Conservation (phyloP, 2,797 vertebrate species). For the Synaphobranchus kaupii region DNA sequence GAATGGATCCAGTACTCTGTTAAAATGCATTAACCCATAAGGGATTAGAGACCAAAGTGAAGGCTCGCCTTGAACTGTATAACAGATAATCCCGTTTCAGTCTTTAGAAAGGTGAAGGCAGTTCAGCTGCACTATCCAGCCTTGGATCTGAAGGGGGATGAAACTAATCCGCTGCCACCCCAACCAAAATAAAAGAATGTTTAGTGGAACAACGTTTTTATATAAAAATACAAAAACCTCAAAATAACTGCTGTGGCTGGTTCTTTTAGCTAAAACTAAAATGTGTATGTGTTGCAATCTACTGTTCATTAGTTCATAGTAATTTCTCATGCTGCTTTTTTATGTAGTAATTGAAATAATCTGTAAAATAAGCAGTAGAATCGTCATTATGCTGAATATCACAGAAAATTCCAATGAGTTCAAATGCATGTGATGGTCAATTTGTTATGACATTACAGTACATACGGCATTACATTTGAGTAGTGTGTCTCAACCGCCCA, state of each 20-base stretch:
- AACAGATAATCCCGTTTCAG: constrained; percentile 26
- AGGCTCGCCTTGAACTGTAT: constrained; percentile 23
- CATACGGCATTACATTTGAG: not conserved
- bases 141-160: not conserved
- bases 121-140: not conserved
- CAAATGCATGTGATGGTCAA: not conserved
- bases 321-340: not conserved
- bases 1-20: not conserved
- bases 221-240: not conserved
- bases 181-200: not conserved
- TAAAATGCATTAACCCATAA: constrained; percentile 15
- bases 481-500: not conserved
- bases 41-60: constrained; percentile 29
- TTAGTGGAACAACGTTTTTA: constrained; percentile 8
- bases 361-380: not conserved
- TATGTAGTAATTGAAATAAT: not conserved
- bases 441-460: not conserved
- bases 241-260: not conserved
- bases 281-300: not conserved
- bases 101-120: constrained; percentile 8
- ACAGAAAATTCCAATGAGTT: not conserved
- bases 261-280: not conserved
- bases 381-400: not conserved
- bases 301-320: not conserved
- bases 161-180: not conserved